Evolutionary conservation across 2,888 invertebrate species (phyloP).

Genomic region (Orthosia gracilis): DNA sequence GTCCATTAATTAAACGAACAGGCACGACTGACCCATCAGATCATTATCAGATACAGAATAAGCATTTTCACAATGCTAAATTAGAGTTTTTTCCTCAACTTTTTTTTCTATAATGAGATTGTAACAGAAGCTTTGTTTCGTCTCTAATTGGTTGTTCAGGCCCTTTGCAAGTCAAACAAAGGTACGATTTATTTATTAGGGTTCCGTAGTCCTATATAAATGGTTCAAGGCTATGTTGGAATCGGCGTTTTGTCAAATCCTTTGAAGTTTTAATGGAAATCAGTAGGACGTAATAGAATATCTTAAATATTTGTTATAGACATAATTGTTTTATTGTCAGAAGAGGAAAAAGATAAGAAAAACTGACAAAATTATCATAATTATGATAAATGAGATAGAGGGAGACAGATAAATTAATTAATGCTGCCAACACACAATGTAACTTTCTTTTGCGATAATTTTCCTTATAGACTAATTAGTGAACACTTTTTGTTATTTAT

Average conservation of each 20-base stretch:
- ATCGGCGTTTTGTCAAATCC: background rate
- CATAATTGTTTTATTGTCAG: background rate
- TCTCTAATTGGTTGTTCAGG: conserved; percentile 60
- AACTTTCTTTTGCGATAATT: background rate
- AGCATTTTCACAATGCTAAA: conserved; percentile 50
- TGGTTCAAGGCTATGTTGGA: background rate
- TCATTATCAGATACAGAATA: conserved; percentile 55
- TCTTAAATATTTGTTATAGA: background rate
- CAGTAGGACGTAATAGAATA: background rate
- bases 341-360: background rate
- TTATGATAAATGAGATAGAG: conserved; percentile 4
- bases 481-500: background rate
- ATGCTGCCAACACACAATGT: background rate
- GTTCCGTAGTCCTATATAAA: conserved; percentile 29
- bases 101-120: conserved; percentile 58
- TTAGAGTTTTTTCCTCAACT: conserved; percentile 37
- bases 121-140: conserved; percentile 58
- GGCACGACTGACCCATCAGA: conserved; percentile 50
- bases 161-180: conserved; percentile 62
- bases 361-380: conserved; percentile 15
- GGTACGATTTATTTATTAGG: conserved; percentile 58
- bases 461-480: conserved; percentile 3
- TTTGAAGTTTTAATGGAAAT: conserved; percentile 17
- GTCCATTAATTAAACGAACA: conserved; percentile 52
- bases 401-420: conserved; percentile 7